Evolutionary conservation across 2,797 vertebrate species (phyloP).

Genomic region (Bufotes viridis): DNA sequence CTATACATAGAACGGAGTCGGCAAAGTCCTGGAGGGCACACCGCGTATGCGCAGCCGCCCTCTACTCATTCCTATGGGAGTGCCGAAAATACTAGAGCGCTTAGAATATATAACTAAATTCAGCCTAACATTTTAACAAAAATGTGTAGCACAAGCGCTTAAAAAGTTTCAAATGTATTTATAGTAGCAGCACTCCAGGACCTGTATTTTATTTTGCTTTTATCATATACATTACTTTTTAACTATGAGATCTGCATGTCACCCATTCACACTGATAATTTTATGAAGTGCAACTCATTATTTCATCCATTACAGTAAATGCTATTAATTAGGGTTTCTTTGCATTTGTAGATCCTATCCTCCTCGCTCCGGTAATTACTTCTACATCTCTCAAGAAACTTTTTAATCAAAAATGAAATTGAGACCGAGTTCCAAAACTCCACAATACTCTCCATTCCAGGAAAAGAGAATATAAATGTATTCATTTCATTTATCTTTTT

Average conservation of each 20-base stretch:
- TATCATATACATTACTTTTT: neutral
- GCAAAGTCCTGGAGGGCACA: no score
- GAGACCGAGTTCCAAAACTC: neutral
- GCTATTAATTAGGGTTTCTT: neutral
- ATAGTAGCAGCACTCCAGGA: no score
- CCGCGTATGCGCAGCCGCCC: no score
- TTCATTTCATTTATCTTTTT: neutral
- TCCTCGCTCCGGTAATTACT: constrained; percentile 12
- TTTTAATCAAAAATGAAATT: neutral
- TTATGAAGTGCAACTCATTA: neutral
- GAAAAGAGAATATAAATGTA: neutral
- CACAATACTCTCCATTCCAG: neutral
- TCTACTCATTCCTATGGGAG: no score
- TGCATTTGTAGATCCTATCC: neutral
- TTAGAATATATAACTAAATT: no score
- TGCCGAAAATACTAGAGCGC: no score
- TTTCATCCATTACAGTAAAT: neutral
- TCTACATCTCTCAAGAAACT: constrained; percentile 7
- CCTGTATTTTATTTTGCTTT: no score
- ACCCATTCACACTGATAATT: neutral
- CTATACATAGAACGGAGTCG: no score
- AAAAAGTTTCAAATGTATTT: no score
- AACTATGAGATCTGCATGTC: neutral
- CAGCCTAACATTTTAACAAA: no score
- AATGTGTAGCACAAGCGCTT: no score